A percentile compares a stretch with the other conserved stretches of the same genome.
These are phyloP conservation scores for Drosophila fuyamai DNA, from an alignment of 1,140 invertebrate species.

Conservation along the genomic window DNA sequence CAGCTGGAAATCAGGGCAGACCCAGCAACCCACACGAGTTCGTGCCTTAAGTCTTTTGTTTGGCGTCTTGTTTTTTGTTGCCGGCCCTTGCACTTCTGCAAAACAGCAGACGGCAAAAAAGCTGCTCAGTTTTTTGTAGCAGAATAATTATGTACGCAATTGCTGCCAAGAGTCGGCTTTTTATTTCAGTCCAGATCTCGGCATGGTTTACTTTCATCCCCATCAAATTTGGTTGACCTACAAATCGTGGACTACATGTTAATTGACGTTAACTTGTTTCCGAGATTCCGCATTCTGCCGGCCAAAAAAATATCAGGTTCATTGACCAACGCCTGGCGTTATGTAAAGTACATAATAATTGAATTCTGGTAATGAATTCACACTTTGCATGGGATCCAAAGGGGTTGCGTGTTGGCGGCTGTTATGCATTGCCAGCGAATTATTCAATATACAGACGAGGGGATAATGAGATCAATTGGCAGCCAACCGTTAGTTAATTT, in stretches of 20 bases:
- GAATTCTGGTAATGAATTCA: constrained; percentile 54
- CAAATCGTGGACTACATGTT: constrained; percentile 46
- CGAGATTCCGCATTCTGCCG: constrained; percentile 19
- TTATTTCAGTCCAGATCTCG: constrained; percentile 14
- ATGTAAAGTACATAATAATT: constrained; percentile 40
- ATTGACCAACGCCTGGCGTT: constrained; percentile 37
- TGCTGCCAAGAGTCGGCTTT: background rate
- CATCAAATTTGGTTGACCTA: constrained; percentile 53
- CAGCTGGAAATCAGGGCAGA: constrained; percentile 50
- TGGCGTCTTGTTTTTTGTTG: constrained; percentile 14
- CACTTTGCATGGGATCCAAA: constrained; percentile 41
- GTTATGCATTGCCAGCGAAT: constrained; percentile 39
- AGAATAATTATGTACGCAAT: constrained; percentile 37
- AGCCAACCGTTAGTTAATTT: constrained; percentile 52
- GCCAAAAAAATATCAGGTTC: constrained; percentile 31
- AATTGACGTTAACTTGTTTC: constrained; percentile 37
- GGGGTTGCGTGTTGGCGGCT: constrained; percentile 21
- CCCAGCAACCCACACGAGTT: constrained; percentile 42
- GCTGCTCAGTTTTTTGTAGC: constrained; percentile 12
- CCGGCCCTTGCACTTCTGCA: constrained; percentile 20
- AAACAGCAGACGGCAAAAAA: constrained; percentile 31
- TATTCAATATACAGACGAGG: constrained; percentile 47
- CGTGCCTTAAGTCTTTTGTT: constrained; percentile 70
- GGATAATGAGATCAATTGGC: constrained; percentile 53
- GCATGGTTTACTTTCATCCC: constrained; percentile 40